A percentile compares a stretch with the other conserved stretches of the same genome.
phyloP scores from a whole-genome alignment of 1,140 invertebrate genomes.

The Choristoneura fumiferana region DNA sequence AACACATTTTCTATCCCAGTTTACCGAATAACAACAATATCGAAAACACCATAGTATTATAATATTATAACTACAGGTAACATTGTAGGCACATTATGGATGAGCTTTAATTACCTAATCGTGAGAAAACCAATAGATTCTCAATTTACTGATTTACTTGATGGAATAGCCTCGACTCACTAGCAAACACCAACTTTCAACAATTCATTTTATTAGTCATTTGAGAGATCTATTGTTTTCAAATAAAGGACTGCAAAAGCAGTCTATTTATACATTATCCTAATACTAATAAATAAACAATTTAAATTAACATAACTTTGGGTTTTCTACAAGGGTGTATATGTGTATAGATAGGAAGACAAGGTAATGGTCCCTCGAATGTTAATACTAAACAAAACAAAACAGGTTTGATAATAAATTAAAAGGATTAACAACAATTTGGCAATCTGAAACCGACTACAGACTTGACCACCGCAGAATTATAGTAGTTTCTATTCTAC shows the following conservation, averaged over 20 bases:
- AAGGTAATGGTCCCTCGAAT: conserved; percentile 54
- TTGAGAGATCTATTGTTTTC: conserved; percentile 18
- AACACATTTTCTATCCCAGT: conserved; percentile 68
- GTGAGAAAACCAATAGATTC: conserved; percentile 13
- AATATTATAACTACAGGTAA: conserved; percentile 69
- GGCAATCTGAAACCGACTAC: conserved; percentile 26
- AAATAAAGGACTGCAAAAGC: conserved; percentile 11
- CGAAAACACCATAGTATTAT: conserved; percentile 55
- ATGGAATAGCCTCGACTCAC: conserved; percentile 8
- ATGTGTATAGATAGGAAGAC: conserved; percentile 58
- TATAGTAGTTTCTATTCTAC: conserved; percentile 30
- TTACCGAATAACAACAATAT: conserved; percentile 54
- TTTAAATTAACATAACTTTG: conserved; percentile 68
- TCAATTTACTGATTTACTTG: conserved; percentile 7
- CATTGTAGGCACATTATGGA: conserved; percentile 74
- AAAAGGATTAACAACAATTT: conserved; percentile 36
- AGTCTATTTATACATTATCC: conserved; percentile 40
- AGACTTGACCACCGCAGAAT: conserved; percentile 18
- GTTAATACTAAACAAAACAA: conserved; percentile 31
- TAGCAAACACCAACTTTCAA: too few species aligned
- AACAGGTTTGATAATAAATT: conserved; percentile 36
- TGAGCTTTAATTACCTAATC: conserved; percentile 60
- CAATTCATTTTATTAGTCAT: background rate
- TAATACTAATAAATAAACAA: conserved; percentile 56
- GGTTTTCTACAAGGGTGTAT: conserved; percentile 60